Evolutionary conservation across 2,113 vertebrate species (phyloP).

Genomic region (Tachysurus fulvidraco): DNA sequence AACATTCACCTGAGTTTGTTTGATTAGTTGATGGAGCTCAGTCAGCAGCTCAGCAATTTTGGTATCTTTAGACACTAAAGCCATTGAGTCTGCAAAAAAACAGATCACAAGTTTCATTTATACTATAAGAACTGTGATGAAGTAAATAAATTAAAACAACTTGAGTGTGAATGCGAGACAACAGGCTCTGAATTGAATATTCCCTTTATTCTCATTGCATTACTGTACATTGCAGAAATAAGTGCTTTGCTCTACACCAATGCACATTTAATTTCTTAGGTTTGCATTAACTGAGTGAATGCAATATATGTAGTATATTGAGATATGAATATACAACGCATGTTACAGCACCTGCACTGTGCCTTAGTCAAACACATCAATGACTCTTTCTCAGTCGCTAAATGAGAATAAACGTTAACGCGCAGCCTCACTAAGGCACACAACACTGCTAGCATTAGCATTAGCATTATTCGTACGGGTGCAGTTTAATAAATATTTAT

Average conservation of each 20-base stretch:
- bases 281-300: background rate
- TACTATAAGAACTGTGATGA: background rate
- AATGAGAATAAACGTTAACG: background rate
- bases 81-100: constrained; percentile 61
- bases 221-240: no score
- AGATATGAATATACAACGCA: background rate
- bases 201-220: background rate
- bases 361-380: background rate
- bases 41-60: constrained; percentile 86
- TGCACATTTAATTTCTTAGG: background rate
- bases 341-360: background rate
- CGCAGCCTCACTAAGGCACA: background rate
- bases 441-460: constrained; percentile 17
- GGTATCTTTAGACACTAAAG: constrained; percentile 83
- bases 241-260: background rate
- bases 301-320: background rate
- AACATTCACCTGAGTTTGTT: constrained; percentile 83
- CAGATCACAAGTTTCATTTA: background rate
- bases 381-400: background rate
- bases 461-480: constrained; percentile 5
- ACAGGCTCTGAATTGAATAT: background rate
- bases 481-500: background rate
- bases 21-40: constrained; percentile 89
- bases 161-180: background rate
- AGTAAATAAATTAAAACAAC: background rate